Base-by-base conservation (phyloP, 2,797 vertebrate genomes). In the Vultur gryphus region DNA sequence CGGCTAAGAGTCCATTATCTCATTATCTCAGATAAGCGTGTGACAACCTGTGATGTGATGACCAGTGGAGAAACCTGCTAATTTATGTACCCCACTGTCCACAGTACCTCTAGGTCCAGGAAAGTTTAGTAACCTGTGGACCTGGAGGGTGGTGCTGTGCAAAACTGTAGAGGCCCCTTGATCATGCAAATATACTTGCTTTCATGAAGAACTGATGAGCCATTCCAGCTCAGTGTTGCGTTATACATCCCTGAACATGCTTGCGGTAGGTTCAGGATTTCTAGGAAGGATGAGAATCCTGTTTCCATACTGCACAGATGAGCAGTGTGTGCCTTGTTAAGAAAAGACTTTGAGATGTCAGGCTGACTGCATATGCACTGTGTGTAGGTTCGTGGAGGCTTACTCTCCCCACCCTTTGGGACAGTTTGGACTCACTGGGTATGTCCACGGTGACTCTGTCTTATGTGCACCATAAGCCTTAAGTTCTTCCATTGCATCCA, bases 291-390 rank as follows among this genome's bases (percentile, higher is more conserved):
- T 41, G 39, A n/a, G 14, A 58, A 26, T 29, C 29, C 28, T 58
- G 16, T 46, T 76, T 49, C 24, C 52, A 8, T 6, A 1, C 8
- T 46, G 29, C 37, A 39, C 9, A 23, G 18, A 20, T 29, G 16
- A 89, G 49, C 17, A 37, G 7, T 3, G 6, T 77, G 29, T 65
- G 59, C 29, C 41, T 15, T 0, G 0, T 33, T 37, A 65, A 24
- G 33, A 55, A 59, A 59, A 41, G 37, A 31, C 2, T 1, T 26
- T 10, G 24, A 88, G 46, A 52, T 41, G n/a, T 59, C 31, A 61
- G 51, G 16, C 28, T 73, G 33, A 43, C 35, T 52, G 43, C 49
- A 29, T 3, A 1, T 16, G 29, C n/a, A 21, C 14, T 2, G 1
- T 54, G 15, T 70, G 31, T 43, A 62, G 33, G 44, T 64, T 79